Conservation (phyloP, 2,888 invertebrate genomes). For the Athalia circularis region DNA sequence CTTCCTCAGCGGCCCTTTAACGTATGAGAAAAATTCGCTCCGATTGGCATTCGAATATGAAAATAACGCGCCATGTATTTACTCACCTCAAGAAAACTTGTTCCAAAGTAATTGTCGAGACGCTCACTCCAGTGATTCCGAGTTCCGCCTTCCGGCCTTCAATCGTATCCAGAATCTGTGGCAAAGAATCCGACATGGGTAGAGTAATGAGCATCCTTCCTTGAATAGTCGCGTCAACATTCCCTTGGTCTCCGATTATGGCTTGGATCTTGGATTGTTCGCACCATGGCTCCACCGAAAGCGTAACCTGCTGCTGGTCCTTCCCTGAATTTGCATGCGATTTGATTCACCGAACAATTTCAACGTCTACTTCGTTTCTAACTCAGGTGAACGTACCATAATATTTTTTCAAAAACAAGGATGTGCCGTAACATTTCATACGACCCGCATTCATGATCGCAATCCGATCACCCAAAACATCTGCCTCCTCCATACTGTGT, state of each 20-base stretch:
- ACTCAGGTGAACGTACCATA: slow-evolving; percentile 20
- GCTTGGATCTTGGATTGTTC: slow-evolving; percentile 67
- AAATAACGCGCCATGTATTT: slow-evolving; percentile 28
- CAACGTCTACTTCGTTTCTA: neutral
- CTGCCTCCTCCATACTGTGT: slow-evolving; percentile 95
- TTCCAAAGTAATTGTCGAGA: slow-evolving; percentile 94
- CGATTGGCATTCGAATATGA: neutral
- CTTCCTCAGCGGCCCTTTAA: slow-evolving; percentile 65
- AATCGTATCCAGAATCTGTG: slow-evolving; percentile 79
- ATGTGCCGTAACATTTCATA: slow-evolving; percentile 85
- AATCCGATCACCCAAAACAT: slow-evolving; percentile 89
- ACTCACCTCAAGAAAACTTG: slow-evolving; percentile 90
- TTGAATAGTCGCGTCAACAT: slow-evolving; percentile 72
- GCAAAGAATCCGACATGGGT: slow-evolving; percentile 76
- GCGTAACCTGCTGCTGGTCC: slow-evolving; percentile 68
- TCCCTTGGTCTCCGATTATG: slow-evolving; percentile 72
- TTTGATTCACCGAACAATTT: neutral
- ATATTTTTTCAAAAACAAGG: slow-evolving; percentile 83
- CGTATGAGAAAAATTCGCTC: neutral
- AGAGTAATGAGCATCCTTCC: slow-evolving; percentile 78
- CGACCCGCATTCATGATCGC: slow-evolving; percentile 85
- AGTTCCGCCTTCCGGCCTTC: slow-evolving; percentile 79
- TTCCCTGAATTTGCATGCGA: slow-evolving; percentile 57
- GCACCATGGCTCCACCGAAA: slow-evolving; percentile 66
- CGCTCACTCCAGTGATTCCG: slow-evolving; percentile 85